phyloP scores from a whole-genome alignment of 2,113 vertebrate genomes.

The Colinus virginianus region DNA sequence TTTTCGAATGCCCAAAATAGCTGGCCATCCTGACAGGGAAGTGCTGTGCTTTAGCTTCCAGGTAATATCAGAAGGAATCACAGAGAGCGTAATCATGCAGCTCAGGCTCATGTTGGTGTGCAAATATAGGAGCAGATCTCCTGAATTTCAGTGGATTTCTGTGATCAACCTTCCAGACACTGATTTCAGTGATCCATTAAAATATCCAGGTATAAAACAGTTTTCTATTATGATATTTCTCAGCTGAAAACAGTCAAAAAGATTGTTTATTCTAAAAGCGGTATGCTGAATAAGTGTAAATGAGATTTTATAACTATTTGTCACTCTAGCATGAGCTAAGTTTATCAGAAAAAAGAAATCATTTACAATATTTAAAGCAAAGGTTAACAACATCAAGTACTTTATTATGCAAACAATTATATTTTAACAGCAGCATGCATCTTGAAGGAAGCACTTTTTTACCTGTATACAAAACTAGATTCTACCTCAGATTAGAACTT shows the following conservation, averaged over 20 bases:
- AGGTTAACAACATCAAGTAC: constrained; percentile 25
- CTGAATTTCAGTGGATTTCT: neutral
- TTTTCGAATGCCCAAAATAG: neutral
- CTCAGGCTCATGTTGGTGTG: neutral
- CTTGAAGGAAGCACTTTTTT: constrained; percentile 8
- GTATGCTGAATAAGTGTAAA: constrained; percentile 13
- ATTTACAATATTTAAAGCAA: constrained; percentile 37
- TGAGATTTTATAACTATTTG: constrained; percentile 33
- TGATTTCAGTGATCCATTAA: neutral
- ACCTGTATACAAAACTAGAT: neutral
- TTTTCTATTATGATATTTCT: neutral
- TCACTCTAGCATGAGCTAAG: neutral
- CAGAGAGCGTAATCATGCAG: neutral
- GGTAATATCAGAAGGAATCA: neutral
- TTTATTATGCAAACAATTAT: constrained; percentile 38
- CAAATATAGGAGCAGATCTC: neutral
- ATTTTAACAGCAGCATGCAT: constrained; percentile 33
- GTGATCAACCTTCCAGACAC: neutral
- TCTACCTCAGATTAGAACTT: neutral
- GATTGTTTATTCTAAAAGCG: constrained; percentile 18
- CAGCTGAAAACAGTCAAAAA: neutral
- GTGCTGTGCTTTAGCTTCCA: neutral
- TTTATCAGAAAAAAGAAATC: constrained; percentile 27
- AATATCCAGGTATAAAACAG: neutral
- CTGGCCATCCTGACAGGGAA: neutral